These are phyloP conservation scores for Muscicapa comitata DNA, from an alignment of 2,797 vertebrate genomes.

Conservation along the genomic window DNA sequence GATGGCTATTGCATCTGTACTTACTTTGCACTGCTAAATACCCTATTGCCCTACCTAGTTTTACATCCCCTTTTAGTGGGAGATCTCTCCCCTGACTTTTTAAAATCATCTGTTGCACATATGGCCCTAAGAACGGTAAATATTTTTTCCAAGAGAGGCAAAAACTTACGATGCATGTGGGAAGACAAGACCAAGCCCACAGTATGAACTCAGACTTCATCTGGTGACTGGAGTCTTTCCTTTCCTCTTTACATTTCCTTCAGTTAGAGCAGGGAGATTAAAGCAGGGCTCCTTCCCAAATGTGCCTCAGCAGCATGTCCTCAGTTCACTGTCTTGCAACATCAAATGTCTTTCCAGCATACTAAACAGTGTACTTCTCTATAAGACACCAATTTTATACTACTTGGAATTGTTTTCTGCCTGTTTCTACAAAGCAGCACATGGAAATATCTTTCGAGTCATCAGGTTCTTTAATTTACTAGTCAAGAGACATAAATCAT, in stretches of 20 bases:
- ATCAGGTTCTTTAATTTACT: background rate
- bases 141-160: background rate
- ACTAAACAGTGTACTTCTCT: background rate
- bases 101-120: slow-evolving; percentile 41
- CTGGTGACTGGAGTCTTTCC: background rate
- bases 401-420: slow-evolving; percentile 19
- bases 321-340: slow-evolving; percentile 20
- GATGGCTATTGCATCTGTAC: slow-evolving; percentile 44
- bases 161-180: background rate
- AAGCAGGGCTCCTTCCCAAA: background rate
- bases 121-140: background rate
- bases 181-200: slow-evolving; percentile 3
- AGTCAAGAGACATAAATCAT: slow-evolving; percentile 35
- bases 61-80: background rate
- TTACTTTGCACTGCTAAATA: slow-evolving; percentile 34
- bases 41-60: slow-evolving; percentile 24
- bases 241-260: background rate
- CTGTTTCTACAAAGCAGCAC: background rate
- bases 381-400: slow-evolving; percentile 1
- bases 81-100: background rate
- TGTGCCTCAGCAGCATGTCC: background rate
- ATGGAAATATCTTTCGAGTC: slow-evolving; percentile 22
- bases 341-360: background rate
- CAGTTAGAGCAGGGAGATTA: background rate
- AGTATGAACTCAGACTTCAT: background rate